A percentile compares a stretch with the other conserved stretches of the same genome.
Conservation (phyloP, 2,797 vertebrate genomes). For the Coendou prehensilis region DNA sequence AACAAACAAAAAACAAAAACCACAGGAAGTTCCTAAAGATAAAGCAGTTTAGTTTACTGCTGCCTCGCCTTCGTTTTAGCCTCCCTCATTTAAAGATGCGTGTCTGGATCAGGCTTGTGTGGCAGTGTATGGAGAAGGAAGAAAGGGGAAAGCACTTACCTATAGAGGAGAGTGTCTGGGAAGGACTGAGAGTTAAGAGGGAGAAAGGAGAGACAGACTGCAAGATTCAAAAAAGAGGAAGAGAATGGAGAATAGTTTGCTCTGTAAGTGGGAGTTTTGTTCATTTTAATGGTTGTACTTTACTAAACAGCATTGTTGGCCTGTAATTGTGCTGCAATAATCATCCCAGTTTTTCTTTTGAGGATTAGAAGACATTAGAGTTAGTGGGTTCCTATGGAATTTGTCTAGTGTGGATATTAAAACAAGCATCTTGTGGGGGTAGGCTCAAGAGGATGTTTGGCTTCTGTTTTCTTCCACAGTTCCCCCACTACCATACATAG, state of each 20-base stretch:
- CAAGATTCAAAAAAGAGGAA: background rate
- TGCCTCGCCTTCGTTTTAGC: background rate
- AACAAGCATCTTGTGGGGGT: background rate
- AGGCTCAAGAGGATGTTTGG: background rate
- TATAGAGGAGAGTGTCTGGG: background rate
- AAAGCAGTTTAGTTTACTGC: background rate
- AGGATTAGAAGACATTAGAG: slow-evolving; percentile 21
- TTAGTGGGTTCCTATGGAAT: background rate
- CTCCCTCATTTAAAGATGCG: background rate
- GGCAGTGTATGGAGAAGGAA: fast-evolving
- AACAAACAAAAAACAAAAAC: background rate
- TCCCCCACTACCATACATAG: background rate
- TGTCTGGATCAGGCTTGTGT: background rate
- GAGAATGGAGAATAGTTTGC: background rate
- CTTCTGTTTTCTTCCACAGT: background rate
- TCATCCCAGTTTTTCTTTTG: background rate
- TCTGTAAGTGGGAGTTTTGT: background rate
- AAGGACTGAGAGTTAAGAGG: background rate
- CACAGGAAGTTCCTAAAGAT: background rate
- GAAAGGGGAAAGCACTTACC: background rate
- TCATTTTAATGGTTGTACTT: background rate
- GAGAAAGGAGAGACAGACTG: background rate
- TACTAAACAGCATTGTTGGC: background rate
- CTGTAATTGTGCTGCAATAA: slow-evolving; percentile 14
- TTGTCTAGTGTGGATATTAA: background rate